Evolutionary conservation across 2,113 vertebrate species (phyloP).

Genomic region (Oxyura jamaicensis): DNA sequence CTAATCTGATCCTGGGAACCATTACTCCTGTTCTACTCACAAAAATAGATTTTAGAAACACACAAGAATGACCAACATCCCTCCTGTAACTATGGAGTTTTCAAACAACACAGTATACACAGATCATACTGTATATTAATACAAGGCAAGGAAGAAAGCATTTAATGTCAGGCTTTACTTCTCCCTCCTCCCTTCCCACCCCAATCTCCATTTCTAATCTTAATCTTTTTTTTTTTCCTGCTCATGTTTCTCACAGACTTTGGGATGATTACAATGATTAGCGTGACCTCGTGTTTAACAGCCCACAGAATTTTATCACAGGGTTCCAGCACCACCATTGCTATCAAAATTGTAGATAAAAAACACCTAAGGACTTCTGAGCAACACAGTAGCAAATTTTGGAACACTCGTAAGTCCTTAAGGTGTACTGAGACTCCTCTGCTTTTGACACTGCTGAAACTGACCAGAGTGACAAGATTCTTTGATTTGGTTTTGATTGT

Average conservation of each 20-base stretch:
- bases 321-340: not conserved
- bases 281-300: not conserved
- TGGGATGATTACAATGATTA: not conserved
- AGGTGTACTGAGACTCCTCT: not conserved
- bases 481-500: not conserved
- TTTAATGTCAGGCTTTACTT: slow-evolving; percentile 5
- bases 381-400: not conserved
- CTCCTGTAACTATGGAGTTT: slow-evolving; percentile 59
- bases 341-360: not conserved
- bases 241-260: not conserved
- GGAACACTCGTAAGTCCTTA: not conserved
- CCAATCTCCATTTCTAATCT: not conserved
- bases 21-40: slow-evolving; percentile 29
- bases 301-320: not conserved
- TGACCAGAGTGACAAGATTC: not conserved
- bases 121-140: slow-evolving; percentile 2
- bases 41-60: slow-evolving; percentile 50
- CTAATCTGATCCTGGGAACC: slow-evolving; percentile 66
- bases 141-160: not conserved
- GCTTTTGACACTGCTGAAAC: not conserved
- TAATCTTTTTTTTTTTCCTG: not conserved
- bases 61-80: slow-evolving; percentile 15
- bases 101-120: slow-evolving; percentile 47
- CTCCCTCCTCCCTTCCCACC: too few relatives aligned
- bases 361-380: not conserved